Conservation (phyloP, 2,888 invertebrate genomes). For the Tryphoninae sp. region DNA sequence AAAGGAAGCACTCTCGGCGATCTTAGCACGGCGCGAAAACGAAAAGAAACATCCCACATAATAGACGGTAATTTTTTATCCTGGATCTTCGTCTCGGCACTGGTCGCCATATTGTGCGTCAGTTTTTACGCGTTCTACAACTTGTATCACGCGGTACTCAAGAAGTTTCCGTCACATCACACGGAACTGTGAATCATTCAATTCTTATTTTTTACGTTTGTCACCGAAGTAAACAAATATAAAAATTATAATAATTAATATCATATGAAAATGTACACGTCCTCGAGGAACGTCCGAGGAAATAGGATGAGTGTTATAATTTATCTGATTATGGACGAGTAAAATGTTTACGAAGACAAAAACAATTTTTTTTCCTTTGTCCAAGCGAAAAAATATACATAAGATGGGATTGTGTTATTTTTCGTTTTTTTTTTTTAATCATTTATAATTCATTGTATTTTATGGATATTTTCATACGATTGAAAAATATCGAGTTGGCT, state of each 20-base stretch:
- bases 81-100: conserved; percentile 90
- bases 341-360: background rate
- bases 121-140: conserved; percentile 94
- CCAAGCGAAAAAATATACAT: background rate
- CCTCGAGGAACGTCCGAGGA: too few species aligned
- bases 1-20: conserved; percentile 82
- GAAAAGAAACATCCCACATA: conserved; percentile 81
- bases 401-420: background rate
- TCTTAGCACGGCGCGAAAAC: conserved; percentile 80
- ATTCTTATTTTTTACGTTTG: background rate
- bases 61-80: conserved; percentile 93
- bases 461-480: too few species aligned
- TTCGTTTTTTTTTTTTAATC: background rate
- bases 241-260: too few species aligned
- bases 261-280: too few species aligned
- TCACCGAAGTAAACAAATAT: background rate
- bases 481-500: too few species aligned
- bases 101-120: conserved; percentile 90
- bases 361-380: background rate
- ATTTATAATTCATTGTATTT: background rate
- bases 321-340: background rate
- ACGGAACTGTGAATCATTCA: conserved; percentile 87
- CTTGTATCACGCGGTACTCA: conserved; percentile 89
- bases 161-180: conserved; percentile 91
- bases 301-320: background rate